phyloP scores from a whole-genome alignment of 2,797 vertebrate species.

The Darevskia mixta region DNA sequence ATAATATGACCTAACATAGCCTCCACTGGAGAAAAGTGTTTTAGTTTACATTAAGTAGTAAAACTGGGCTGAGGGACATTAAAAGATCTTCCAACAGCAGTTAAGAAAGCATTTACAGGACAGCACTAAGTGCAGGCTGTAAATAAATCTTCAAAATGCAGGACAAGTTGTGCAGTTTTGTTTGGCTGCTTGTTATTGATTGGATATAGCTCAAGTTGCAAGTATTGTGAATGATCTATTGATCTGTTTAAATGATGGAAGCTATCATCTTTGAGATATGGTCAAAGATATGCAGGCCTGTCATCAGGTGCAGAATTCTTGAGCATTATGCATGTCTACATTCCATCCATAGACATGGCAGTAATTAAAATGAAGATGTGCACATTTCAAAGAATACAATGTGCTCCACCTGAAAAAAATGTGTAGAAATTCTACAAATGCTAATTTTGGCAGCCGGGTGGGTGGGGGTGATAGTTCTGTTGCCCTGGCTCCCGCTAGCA shows the following conservation, averaged over 20 bases:
- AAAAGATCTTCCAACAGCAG: background rate
- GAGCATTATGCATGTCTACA: background rate
- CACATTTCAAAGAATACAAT: background rate
- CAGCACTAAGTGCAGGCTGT: background rate
- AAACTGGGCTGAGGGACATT: background rate
- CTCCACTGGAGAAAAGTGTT: background rate
- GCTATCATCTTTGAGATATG: background rate
- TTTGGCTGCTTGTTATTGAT: background rate
- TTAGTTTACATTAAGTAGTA: background rate
- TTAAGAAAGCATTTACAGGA: background rate
- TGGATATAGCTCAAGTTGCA: background rate
- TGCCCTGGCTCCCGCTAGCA: background rate
- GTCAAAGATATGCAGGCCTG: background rate
- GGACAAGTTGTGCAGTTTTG: background rate
- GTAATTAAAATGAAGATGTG: background rate
- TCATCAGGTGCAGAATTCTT: background rate
- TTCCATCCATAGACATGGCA: background rate
- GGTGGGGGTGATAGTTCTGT: too few relatives aligned
- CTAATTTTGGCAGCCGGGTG: background rate
- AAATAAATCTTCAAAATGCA: background rate
- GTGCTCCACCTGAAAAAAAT: background rate
- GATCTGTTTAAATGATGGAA: background rate
- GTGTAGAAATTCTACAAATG: background rate
- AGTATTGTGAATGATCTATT: slow-evolving; percentile 1
- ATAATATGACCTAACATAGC: background rate